Evolutionary conservation across 2,113 vertebrate species (phyloP), one percentile per base, ranked within the genome.

Genomic region (Copsychus sechellarum): DNA sequence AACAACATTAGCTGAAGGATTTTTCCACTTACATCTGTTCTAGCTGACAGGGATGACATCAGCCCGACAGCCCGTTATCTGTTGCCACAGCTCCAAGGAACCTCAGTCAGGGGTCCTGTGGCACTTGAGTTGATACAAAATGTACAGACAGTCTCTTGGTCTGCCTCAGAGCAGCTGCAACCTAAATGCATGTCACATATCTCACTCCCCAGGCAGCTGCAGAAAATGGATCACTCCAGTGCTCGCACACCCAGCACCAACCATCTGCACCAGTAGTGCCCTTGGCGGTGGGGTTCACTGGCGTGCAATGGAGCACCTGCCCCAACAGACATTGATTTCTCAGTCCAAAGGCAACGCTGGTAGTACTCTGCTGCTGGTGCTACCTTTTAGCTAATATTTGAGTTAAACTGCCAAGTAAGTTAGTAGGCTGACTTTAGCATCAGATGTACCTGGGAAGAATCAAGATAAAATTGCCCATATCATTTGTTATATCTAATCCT

Each of bases 221-320:
- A 64, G 77, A 38, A 31, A 77, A 70, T 4, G 53, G 69, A 47
- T 79, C n/a, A 5, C 0, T 0, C 24, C 36, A 18, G 28, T 3
- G 26, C 28, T 72, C 0, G 0, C 11, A 8, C 22, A 24, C 19
- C 19, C 31, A 26, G 12, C 22, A 19, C 24, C 12, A 5, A 0
- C 58, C 3, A 0, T 5, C 0, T 0, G 50, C 71, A 54, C 14
- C 1, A 1, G 24, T 9, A 36, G 26, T 1, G 2, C 42, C 38
- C 14, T 5, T 1, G 3, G 53, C 54, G 25, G 26, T 20, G 45
- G 45, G 33, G 11, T 40, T 17, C 40, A 34, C 6, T 1, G 5
- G 42, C 26, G 20, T 19, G 47, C 40, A 45, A 2, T 21, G 26
- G 33, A 34, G 61, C 34, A 25, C 23, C 26, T 81, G 54, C 17